Conservation (phyloP, 2,888 invertebrate species). For the Drosophila mayaguana region DNA sequence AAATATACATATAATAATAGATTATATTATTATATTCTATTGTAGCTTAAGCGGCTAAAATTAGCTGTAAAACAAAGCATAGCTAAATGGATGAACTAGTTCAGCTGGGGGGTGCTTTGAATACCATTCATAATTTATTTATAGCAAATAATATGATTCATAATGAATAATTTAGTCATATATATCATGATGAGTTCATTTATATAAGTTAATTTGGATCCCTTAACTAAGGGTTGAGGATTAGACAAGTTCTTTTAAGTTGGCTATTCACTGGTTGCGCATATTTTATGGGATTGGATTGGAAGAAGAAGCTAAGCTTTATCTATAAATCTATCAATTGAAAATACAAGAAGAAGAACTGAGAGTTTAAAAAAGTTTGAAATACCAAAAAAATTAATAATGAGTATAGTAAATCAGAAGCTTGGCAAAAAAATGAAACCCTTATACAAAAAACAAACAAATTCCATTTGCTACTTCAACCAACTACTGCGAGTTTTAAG, state of each 20-base stretch:
- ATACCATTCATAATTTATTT: background rate
- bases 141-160: background rate
- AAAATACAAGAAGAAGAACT: no score
- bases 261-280: no score
- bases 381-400: background rate
- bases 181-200: no score
- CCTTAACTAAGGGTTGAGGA: background rate
- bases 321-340: no score
- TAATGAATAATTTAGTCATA: background rate
- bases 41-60: background rate
- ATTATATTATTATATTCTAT: background rate
- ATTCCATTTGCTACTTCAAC: background rate
- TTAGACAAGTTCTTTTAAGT: no score
- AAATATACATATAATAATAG: background rate
- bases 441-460: background rate
- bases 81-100: background rate
- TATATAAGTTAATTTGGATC: background rate
- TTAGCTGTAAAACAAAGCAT: background rate
- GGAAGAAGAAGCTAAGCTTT: no score
- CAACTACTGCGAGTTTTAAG: background rate
- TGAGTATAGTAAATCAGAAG: background rate
- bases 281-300: no score
- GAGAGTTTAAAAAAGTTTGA: no score
- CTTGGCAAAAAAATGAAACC: background rate
- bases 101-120: background rate